phyloP scores from a whole-genome alignment of 23 tunicate species.

The Pegea sp. region DNA sequence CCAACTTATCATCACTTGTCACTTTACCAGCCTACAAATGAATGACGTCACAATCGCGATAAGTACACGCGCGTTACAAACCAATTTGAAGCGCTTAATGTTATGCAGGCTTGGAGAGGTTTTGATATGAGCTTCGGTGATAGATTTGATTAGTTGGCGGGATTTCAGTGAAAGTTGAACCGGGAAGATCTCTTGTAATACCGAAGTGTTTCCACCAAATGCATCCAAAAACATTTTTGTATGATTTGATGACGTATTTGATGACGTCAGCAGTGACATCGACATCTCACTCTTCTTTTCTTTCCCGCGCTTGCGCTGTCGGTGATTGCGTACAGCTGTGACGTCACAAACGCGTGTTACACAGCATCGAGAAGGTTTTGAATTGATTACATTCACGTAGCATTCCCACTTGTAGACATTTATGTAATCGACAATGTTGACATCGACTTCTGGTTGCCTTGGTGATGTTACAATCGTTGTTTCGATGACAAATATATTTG shows the following conservation, averaged over 20 bases:
- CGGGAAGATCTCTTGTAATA: not conserved
- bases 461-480: constrained; percentile 3
- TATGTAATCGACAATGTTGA: constrained; percentile 12
- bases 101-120: constrained; percentile 26
- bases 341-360: not conserved
- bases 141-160: constrained; percentile 8
- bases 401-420: constrained; percentile 14
- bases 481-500: constrained; percentile 18
- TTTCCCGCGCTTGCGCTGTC: constrained; percentile 33
- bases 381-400: constrained; percentile 11
- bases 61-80: constrained; percentile 1
- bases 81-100: constrained; percentile 21
- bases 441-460: constrained; percentile 14
- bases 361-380: too few relatives aligned
- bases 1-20: too few relatives aligned
- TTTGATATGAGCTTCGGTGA: constrained; percentile 18
- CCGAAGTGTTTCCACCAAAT: not conserved
- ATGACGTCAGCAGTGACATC: too few relatives aligned
- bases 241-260: too few relatives aligned
- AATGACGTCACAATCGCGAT: not conserved
- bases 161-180: constrained; percentile 3
- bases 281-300: constrained; percentile 5
- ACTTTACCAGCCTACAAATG: too few relatives aligned
- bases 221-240: not conserved
- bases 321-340: constrained; percentile 43